phyloP scores from a whole-genome alignment of 2,888 invertebrate species.

The Metallyticus violacea region DNA sequence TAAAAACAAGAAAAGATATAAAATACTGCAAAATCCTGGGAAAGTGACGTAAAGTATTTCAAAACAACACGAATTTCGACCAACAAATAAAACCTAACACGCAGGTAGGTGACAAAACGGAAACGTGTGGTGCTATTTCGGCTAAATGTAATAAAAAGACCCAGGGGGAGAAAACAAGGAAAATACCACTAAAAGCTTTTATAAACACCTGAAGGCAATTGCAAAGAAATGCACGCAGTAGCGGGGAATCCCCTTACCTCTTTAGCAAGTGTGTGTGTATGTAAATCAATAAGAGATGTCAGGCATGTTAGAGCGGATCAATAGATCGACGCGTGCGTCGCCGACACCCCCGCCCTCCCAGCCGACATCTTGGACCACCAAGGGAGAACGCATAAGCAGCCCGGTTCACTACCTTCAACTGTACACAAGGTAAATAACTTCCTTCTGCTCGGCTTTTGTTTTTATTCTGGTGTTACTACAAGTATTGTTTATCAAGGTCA shows the following conservation, averaged over 20 bases:
- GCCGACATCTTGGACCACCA: conserved; percentile 9
- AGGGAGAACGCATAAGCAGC: not conserved
- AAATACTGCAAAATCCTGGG: too few species aligned
- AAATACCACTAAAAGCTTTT: too few species aligned
- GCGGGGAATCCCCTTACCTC: not conserved
- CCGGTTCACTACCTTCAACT: not conserved
- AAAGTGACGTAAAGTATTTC: too few species aligned
- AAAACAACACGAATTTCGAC: too few species aligned
- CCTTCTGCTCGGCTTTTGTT: not conserved
- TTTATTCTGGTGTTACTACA: not conserved
- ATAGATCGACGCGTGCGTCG: conserved; percentile 14
- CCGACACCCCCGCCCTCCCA: not conserved
- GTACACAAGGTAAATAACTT: not conserved
- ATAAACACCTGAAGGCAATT: not conserved
- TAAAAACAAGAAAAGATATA: too few species aligned
- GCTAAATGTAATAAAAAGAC: too few species aligned
- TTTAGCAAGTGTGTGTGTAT: not conserved
- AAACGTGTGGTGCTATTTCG: too few species aligned
- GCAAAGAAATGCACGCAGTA: not conserved
- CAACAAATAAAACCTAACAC: too few species aligned
- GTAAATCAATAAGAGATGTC: not conserved
- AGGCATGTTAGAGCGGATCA: not conserved
- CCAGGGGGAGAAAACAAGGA: too few species aligned
- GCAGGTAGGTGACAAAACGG: too few species aligned
- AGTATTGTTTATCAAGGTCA: too few species aligned